A percentile compares a stretch with the other conserved stretches of the same genome.
These are phyloP conservation scores for Diglossa cyanea DNA, from an alignment of 2,797 vertebrate genomes.

Conservation along the genomic window DNA sequence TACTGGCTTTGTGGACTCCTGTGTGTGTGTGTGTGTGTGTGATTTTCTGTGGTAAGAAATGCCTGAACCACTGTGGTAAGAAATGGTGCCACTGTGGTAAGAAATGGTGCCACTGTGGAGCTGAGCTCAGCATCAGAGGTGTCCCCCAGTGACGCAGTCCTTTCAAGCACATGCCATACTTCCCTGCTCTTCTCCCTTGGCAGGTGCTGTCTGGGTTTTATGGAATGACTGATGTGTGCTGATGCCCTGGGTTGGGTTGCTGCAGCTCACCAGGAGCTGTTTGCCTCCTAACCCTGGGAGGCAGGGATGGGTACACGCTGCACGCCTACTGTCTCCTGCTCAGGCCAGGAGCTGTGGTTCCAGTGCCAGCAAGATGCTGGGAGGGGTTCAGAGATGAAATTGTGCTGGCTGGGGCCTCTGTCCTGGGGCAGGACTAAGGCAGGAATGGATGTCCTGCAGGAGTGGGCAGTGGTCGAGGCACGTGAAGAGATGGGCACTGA, in stretches of 20 bases:
- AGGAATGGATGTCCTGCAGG: not conserved
- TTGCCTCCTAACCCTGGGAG: not conserved
- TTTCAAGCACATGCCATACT: not conserved
- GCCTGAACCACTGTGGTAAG: not conserved
- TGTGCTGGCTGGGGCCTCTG: not conserved
- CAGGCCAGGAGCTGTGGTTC: not conserved
- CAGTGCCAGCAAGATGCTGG: not conserved
- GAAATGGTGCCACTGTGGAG: not conserved
- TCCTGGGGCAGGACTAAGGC: not conserved
- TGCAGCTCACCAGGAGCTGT: not conserved
- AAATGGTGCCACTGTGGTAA: not conserved
- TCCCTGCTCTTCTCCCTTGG: not conserved
- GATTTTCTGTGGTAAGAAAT: not conserved
- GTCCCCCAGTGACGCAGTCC: not conserved
- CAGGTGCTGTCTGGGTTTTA: not conserved
- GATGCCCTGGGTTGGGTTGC: not conserved
- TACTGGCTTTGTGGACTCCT: not conserved
- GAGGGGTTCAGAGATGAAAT: not conserved
- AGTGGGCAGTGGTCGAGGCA: not conserved
- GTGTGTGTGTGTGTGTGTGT: no score
- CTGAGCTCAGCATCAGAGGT: not conserved
- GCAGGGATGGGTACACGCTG: not conserved
- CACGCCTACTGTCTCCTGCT: rapidly evolving
- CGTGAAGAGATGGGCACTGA: not conserved
- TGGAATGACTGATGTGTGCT: not conserved